Evolutionary conservation across 2,113 vertebrate species (phyloP), one percentile per base, ranked within the genome.

Genomic region (Macquaria australasica): DNA sequence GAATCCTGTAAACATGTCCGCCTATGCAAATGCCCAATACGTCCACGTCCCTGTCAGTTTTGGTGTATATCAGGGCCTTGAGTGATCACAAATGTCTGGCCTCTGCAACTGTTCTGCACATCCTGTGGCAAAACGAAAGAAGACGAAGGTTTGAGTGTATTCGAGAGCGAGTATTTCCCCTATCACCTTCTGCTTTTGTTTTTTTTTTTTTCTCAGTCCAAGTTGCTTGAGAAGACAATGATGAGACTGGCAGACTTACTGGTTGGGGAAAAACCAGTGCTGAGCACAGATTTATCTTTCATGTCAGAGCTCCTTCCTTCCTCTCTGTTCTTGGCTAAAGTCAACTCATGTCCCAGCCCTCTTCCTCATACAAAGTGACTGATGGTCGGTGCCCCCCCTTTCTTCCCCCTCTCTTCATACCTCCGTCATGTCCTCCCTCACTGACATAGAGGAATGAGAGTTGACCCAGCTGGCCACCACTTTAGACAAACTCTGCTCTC

Each of bases 401-500:
- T 43, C 28, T 8, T n/a, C 25, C 5, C 39, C 2, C 15, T 15
- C 55, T 43, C 31, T 14, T 50, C 16, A 11, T 73, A 58, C 68
- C 25, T 82, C 55, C 28, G 20, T 72, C 16, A 23, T n/a, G 63
- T 67, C 53, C 66, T 79, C 58, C 28, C 60, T 76, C 1, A 1
- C 53, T 90, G 73, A 84, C 50, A 70, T 0, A 37, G 78, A 71
- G 15, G 31, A 81, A 72, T 70, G 56, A 79, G 73, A 56, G 71
- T 69, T 90, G 69, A 84, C 63, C 84, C 70, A 53, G 79, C 79
- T 73, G 66, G 55, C 14, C 75, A 31, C 60, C 23, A 45, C 72
- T 84, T 82, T 8, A 51, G 41, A 82, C 34, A 48, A 85, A 63
- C 73, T 76, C 21, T 55, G 39, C 28, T 73, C 37, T 68, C 67